Evolutionary conservation across 2,113 vertebrate species (phyloP).

Genomic region (Albula goreensis): DNA sequence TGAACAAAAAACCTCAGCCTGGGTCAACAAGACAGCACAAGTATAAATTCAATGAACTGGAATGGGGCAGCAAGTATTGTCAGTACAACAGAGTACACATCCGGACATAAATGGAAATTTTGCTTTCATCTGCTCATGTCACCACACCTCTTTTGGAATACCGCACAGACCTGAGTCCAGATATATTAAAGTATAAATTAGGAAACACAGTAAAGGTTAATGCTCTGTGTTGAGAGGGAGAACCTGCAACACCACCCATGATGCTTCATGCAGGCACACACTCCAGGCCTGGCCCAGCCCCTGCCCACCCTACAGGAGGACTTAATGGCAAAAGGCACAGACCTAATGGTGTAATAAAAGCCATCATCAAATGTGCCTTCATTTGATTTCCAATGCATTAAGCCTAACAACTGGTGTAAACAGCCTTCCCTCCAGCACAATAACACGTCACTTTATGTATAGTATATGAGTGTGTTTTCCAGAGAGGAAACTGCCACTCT

Average conservation of each 20-base stretch:
- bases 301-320: background rate
- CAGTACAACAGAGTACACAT: background rate
- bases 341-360: constrained; percentile 25
- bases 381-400: constrained; percentile 25
- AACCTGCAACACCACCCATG: background rate
- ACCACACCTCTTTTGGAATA: background rate
- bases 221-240: background rate
- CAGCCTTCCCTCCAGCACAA: background rate
- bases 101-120: background rate
- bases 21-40: constrained; percentile 1
- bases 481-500: background rate
- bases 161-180: background rate
- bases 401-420: constrained; percentile 15
- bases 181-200: background rate
- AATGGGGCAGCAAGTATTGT: background rate
- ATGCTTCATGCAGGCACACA: background rate
- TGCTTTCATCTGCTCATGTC: background rate
- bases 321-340: constrained; percentile 18
- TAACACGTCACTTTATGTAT: background rate
- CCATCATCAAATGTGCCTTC: background rate
- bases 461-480: background rate
- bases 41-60: constrained; percentile 4
- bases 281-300: background rate
- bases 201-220: constrained; percentile 17
- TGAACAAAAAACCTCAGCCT: background rate